phyloP scores from a whole-genome alignment of 2,888 invertebrate species.

The Sussaba pulchella region DNA sequence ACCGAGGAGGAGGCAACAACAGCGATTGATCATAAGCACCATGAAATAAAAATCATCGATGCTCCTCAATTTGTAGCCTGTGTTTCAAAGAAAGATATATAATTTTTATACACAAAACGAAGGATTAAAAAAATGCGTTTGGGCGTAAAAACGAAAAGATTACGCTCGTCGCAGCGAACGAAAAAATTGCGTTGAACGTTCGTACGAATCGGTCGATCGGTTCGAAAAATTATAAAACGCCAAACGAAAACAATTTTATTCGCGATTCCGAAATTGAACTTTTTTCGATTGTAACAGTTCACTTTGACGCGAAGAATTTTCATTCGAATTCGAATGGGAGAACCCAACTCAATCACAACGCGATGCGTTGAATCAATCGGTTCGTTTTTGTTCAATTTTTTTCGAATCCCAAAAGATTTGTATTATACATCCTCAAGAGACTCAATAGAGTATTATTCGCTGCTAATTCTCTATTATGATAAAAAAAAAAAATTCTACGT shows the following conservation, averaged over 20 bases:
- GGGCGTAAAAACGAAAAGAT: constrained; percentile 23
- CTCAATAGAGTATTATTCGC: constrained; percentile 39
- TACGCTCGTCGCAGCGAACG: constrained; percentile 22
- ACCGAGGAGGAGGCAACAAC: constrained; percentile 58
- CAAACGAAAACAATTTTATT: constrained; percentile 13
- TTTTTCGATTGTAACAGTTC: constrained; percentile 7
- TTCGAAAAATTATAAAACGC: constrained; percentile 4
- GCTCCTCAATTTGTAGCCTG: constrained; percentile 17
- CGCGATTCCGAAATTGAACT: constrained; percentile 1
- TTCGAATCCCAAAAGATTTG: constrained; percentile 17
- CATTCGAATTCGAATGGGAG: constrained; percentile 4
- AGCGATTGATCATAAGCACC: constrained; percentile 52
- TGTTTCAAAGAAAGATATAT: constrained; percentile 49
- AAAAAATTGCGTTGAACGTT: constrained; percentile 12
- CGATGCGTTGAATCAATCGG: not conserved
- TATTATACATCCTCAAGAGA: constrained; percentile 22
- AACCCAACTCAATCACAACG: not conserved
- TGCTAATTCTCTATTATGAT: constrained; percentile 7
- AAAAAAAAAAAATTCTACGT: constrained; percentile 1
- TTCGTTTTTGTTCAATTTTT: constrained; percentile 17
- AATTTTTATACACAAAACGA: constrained; percentile 57
- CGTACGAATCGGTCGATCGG: not conserved
- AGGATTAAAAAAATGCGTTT: constrained; percentile 39
- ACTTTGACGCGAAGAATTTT: not conserved
- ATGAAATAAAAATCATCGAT: not conserved